Evolutionary conservation across 2,113 vertebrate species (phyloP).

Genomic region (Megaceryle maxima): DNA sequence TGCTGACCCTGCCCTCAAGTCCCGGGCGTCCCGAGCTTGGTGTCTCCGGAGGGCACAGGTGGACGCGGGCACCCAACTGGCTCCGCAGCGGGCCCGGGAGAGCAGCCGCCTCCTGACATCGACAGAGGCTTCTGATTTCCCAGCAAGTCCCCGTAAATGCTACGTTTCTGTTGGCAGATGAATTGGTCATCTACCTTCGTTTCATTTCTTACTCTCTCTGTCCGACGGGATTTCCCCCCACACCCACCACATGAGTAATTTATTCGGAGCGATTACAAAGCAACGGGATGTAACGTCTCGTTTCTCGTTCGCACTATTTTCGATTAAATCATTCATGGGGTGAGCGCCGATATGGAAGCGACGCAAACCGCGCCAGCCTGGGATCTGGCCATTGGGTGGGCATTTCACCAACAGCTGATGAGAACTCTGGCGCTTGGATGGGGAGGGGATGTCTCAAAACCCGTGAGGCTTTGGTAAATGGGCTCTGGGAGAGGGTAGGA

Average conservation of each 20-base stretch:
- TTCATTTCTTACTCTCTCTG: neutral
- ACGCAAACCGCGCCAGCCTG: neutral
- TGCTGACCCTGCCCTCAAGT: neutral
- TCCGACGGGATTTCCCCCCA: neutral
- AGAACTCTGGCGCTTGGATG: neutral
- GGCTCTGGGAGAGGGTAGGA: neutral
- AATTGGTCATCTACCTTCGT: neutral
- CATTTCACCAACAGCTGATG: neutral
- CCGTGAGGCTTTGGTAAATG: neutral
- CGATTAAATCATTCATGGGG: neutral
- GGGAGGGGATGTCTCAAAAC: neutral
- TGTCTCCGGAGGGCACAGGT: neutral
- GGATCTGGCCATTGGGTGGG: neutral
- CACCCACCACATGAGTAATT: rapidly evolving
- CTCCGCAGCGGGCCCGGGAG: neutral
- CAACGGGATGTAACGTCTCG: neutral
- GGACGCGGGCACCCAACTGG: neutral
- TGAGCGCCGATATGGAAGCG: neutral
- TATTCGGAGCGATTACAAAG: neutral
- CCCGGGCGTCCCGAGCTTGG: neutral
- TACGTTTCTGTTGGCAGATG: neutral
- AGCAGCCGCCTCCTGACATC: neutral
- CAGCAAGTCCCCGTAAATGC: neutral
- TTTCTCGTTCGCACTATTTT: neutral
- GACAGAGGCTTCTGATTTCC: neutral